Evolutionary conservation across 2,113 vertebrate genomes (phyloP), one percentile per base, ranked within the genome.

Genomic region (Nyctibius bracteatus): DNA sequence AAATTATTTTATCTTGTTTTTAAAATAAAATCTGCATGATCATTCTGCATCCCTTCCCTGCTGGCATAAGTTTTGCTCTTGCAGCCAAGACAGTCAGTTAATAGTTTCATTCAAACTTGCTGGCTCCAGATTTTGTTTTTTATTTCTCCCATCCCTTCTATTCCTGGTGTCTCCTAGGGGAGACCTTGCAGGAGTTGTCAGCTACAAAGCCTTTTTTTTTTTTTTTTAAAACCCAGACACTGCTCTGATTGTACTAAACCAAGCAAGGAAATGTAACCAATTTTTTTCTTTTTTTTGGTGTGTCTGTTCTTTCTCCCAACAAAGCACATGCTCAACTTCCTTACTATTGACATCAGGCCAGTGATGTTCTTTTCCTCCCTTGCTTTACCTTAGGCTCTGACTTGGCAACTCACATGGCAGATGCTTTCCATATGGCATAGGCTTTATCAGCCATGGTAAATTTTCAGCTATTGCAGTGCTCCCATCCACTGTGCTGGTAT

Each of bases 11-110:
- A 65, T 86, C 73, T 90, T 86, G 23, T 20, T 85, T 96, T 94
- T 54, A 71, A 88, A 93, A 96, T 90, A 86, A 83, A 88, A 86
- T 92, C 49, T 95, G 17, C 59, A 39, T 78, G 55, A 89, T 92
- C 58, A 66, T 91, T 78, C 8, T 6, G 30, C 27, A 55, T 83
- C 39, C 39, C 35, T 90, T 92, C 71, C 63, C 72, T 90, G 55
- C 72, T 97, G 94, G 49, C 90, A 90, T 72, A 31, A 21, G n/a
- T 75, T 94, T 68, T 46, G 9, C 79, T 81, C 19, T 79, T 83
- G 47, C 67, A 94, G 85, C 89, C 89, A 93, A 93, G 67, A 87
- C 24, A 95, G 18, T 59, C 24, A 81, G 14, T 87, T 82, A 90
- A 95, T 62, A 86, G 30, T 86, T 93, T 94, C 19, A 57, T 82